Evolutionary conservation across 2,113 vertebrate species (phyloP).

Genomic region (Boulengeromyrus knoepffleri): DNA sequence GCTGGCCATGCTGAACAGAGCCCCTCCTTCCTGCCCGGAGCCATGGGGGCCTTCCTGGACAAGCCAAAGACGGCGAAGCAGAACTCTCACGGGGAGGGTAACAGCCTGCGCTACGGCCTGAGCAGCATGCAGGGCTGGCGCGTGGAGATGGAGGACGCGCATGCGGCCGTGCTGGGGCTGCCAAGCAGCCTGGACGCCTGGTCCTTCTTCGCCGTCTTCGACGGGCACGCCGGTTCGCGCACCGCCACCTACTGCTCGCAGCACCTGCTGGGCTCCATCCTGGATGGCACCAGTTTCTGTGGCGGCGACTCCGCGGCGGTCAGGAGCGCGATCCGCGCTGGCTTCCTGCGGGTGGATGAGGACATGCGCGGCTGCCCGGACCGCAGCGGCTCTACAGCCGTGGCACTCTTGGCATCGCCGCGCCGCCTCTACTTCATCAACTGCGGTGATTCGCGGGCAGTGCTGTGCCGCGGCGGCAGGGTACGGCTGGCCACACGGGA

Average conservation of each 20-base stretch:
- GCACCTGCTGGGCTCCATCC: conserved; percentile 95
- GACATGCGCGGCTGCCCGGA: conserved; percentile 99
- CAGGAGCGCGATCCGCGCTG: conserved; percentile 91
- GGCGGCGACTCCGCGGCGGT: conserved; percentile 77
- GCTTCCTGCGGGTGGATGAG: conserved; percentile 98
- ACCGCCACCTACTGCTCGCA: conserved; percentile 97
- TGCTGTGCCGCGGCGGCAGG: conserved; percentile 82
- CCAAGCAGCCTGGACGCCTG: conserved; percentile 91
- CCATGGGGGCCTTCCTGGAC: conserved; percentile 99
- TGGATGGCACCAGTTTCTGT: conserved; percentile 82
- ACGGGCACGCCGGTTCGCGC: conserved; percentile 93
- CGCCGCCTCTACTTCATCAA: conserved; percentile 97
- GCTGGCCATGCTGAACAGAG: conserved; percentile 30
- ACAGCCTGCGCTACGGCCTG: conserved; percentile 86
- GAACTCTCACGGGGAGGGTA: conserved; percentile 89
- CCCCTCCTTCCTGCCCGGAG: conserved; percentile 57
- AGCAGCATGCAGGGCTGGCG: conserved; percentile 99
- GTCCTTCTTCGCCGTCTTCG: conserved; percentile 98
- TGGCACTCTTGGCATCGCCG: conserved; percentile 90
- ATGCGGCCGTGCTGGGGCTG: conserved; percentile 92
- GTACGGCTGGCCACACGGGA: conserved; percentile 98
- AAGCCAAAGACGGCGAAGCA: conserved; percentile 99
- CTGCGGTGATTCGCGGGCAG: conserved; percentile 93
- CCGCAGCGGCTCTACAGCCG: conserved; percentile 95
- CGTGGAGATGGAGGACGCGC: conserved; percentile 99